A percentile compares a stretch with the other conserved stretches of the same genome.
Evolutionary conservation across 2,797 vertebrate species (phyloP).

Genomic region (Lepus oiostolus): DNA sequence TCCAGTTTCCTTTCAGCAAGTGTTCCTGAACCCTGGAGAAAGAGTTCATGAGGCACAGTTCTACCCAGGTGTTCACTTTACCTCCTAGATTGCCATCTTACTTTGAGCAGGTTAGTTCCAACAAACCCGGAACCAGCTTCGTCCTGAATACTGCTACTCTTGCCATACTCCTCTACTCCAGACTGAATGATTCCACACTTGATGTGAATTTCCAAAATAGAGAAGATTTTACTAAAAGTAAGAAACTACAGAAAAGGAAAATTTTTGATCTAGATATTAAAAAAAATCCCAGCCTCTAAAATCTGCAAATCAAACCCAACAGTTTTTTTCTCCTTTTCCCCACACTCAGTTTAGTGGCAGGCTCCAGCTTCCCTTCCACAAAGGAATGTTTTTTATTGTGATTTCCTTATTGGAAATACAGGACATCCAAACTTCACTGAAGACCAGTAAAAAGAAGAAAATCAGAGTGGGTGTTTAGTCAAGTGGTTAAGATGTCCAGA

Average conservation of each 20-base stretch:
- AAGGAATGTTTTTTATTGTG: not conserved
- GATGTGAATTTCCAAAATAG: not conserved
- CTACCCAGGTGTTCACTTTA: not conserved
- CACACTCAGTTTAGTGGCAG: not conserved
- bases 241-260: not conserved
- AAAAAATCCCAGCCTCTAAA: not conserved
- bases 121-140: not conserved
- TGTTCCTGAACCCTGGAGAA: not conserved
- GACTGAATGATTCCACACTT: not conserved
- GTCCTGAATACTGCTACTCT: not conserved
- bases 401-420: constrained; percentile 10
- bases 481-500: no score
- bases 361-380: not conserved
- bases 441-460: not conserved
- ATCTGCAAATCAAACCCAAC: not conserved
- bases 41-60: not conserved
- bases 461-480: no score
- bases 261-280: not conserved
- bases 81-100: not conserved
- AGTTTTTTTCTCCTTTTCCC: not conserved
- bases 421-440: not conserved
- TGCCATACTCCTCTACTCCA: not conserved
- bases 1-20: not conserved
- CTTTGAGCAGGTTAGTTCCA: not conserved
- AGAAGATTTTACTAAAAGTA: not conserved